Evolutionary conservation across 2,113 vertebrate genomes (phyloP), one percentile per base, ranked within the genome.

Genomic region (Microcebus lehilahytsara): DNA sequence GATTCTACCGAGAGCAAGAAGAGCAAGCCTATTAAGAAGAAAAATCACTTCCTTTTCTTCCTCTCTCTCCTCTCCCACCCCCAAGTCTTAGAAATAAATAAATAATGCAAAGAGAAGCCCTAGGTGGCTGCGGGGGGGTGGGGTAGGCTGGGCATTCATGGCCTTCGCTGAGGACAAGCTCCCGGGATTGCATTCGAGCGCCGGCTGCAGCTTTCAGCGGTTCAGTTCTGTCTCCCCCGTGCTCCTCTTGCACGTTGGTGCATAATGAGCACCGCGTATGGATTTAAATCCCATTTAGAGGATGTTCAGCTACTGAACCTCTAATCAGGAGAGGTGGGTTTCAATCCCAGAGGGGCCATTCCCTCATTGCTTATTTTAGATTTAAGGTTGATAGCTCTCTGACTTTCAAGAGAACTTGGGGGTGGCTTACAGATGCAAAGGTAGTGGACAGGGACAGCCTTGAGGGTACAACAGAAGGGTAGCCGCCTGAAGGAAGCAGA

Each of bases 21-120:
- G 79, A 96, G 92, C 92, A 90, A 93, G 96, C 60, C 97, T 96
- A 96, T 98, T 97, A 98, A 97, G 89, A 95, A 96, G 96, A 98
- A 97, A 98, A 96, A 98, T 97, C 75, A 93, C 95, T 97, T 98
- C 97, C 96, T 93, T 83, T 93, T 80, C 79, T 89, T 93, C 58
- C 56, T 85, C 71, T 87, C 69, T 78, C 85, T 74, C 77, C 75
- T 72, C n/a, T 46, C 72, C 67, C 46, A 22, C 37, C 17, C 22
- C 17, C 0, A 66, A 46, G 30, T 84, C 92, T 97, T 85, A 62
- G 40, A 95, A 97, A 96, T 85, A 86, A 85, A 96, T 89, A 95
- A 85, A 66, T 67, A 91, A 96, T 89, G 86, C 83, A 51, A 62
- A 84, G 69, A 67, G 86, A 56, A 92, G 58, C 60, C 11, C 25